Evolutionary conservation across 2,113 vertebrate species (phyloP).

Genomic region (Stegostoma tigrinum): DNA sequence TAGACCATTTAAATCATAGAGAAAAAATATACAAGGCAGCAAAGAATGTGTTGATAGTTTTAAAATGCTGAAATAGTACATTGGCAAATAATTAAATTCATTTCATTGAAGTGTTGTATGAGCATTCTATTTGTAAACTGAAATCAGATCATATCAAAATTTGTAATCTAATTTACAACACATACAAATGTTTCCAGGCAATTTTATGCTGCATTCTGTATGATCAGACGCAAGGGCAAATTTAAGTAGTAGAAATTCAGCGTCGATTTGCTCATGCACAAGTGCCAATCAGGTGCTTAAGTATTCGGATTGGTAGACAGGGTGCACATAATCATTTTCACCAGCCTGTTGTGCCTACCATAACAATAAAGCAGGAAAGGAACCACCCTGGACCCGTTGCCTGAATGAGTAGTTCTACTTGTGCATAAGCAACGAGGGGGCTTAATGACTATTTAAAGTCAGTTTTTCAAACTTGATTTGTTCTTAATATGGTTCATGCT

Average conservation of each 20-base stretch:
- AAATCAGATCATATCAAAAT: slow-evolving; percentile 6
- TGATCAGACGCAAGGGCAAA: not conserved
- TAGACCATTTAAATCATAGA: not conserved
- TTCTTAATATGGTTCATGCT: not conserved
- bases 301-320: too few relatives aligned
- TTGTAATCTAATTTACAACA: not conserved
- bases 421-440: not conserved
- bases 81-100: not conserved
- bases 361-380: not conserved
- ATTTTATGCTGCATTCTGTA: not conserved
- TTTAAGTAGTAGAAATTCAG: not conserved
- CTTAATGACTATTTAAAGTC: not conserved
- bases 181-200: not conserved
- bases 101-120: not conserved
- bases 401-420: not conserved
- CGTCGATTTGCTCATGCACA: not conserved
- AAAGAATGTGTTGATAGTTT: not conserved
- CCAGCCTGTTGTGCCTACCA: not conserved
- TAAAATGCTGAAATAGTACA: not conserved
- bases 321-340: too few relatives aligned
- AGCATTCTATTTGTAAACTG: not conserved
- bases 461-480: not conserved
- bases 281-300: not conserved
- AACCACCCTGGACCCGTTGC: not conserved
- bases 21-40: not conserved